phyloP scores from a whole-genome alignment of 2,888 invertebrate species.

The Tipula unca region DNA sequence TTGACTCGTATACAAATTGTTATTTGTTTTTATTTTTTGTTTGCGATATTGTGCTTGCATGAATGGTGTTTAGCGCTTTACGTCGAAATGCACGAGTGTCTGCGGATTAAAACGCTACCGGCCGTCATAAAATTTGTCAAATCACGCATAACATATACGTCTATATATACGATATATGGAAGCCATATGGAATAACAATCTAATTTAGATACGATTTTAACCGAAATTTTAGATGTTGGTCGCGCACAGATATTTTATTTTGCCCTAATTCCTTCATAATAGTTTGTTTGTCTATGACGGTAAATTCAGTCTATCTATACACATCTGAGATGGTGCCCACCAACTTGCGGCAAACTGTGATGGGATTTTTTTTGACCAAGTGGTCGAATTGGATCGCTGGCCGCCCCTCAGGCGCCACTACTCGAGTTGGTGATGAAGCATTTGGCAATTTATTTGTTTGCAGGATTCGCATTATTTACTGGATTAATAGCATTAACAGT shows the following conservation, averaged over 20 bases:
- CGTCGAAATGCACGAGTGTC: too few species aligned
- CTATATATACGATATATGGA: too few species aligned
- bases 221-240: neutral
- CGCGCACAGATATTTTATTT: neutral
- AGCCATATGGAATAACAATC: neutral
- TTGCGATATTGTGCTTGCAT: too few species aligned
- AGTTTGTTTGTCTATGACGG: constrained; percentile 46
- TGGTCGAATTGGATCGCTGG: constrained; percentile 58
- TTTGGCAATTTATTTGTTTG: constrained; percentile 48
- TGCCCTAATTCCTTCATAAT: neutral
- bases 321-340: constrained; percentile 67
- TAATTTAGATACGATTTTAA: neutral
- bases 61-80: too few species aligned
- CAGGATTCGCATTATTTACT: constrained; percentile 43
- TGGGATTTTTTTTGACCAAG: constrained; percentile 61
- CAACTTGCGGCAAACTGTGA: constrained; percentile 52
- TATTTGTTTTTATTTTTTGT: too few species aligned
- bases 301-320: constrained; percentile 59
- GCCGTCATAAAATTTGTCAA: too few species aligned
- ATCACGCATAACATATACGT: too few species aligned
- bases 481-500: constrained; percentile 47
- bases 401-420: constrained; percentile 63
- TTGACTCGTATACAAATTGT: too few species aligned
- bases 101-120: too few species aligned
- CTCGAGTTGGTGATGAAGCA: constrained; percentile 31